Percentiles rank a stretch among this genome's conserved stretches.
phyloP scores from a whole-genome alignment of 2,797 vertebrate genomes.

The Danio jaintianensis region DNA sequence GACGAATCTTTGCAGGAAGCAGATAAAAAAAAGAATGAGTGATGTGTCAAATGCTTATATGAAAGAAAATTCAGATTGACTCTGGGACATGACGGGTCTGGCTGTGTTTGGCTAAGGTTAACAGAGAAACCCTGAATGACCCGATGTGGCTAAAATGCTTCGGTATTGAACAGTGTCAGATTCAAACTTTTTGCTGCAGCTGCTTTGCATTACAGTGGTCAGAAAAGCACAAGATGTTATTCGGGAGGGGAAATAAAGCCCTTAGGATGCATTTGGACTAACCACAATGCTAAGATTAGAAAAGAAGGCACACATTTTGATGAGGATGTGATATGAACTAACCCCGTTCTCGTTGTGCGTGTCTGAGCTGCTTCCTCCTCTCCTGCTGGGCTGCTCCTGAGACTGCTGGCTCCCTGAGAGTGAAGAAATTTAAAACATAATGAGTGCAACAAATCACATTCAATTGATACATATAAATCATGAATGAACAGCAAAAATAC shows the following conservation, averaged over 20 bases:
- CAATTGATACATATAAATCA: not conserved
- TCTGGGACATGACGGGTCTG: slow-evolving; percentile 23
- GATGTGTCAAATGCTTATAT: slow-evolving; percentile 32
- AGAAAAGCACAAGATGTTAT: slow-evolving; percentile 6
- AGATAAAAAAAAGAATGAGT: slow-evolving; percentile 23
- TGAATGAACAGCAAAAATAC: slow-evolving; percentile 3
- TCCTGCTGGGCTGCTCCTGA: slow-evolving; percentile 78
- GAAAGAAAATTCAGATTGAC: slow-evolving; percentile 34
- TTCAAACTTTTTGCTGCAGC: slow-evolving; percentile 27
- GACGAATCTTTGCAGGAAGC: slow-evolving; percentile 71
- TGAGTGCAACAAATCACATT: not conserved
- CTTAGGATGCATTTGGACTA: slow-evolving; percentile 31
- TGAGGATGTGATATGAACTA: slow-evolving; percentile 58
- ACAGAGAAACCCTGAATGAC: slow-evolving; percentile 17
- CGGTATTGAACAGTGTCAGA: slow-evolving; percentile 40
- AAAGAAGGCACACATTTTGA: slow-evolving; percentile 14
- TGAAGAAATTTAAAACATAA: slow-evolving; percentile 28
- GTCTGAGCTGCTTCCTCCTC: slow-evolving; percentile 76
- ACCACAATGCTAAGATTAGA: slow-evolving; percentile 26
- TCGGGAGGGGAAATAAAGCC: not conserved
- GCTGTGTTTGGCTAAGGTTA: slow-evolving; percentile 16
- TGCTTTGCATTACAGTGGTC: slow-evolving; percentile 33
- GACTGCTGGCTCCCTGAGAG: slow-evolving; percentile 82
- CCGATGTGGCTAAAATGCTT: slow-evolving; percentile 4
- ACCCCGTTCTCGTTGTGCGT: slow-evolving; percentile 84